A percentile compares a stretch with the other conserved stretches of the same genome.
Conservation (phyloP, 2,888 invertebrate genomes). For the Tribolium freemani region DNA sequence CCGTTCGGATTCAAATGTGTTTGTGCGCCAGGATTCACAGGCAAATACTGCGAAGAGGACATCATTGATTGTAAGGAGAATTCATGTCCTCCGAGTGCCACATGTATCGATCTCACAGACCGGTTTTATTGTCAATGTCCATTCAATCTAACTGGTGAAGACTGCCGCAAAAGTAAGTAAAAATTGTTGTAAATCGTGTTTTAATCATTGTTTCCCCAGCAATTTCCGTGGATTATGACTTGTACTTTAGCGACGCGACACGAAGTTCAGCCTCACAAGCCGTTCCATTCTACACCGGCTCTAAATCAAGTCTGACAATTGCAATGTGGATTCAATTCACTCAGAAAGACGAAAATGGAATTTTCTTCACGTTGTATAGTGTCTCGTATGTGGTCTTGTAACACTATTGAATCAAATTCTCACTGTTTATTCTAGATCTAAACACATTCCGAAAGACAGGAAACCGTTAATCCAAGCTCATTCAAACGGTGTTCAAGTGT, state of each 20-base stretch:
- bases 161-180: constrained; percentile 91
- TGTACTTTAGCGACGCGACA: constrained; percentile 93
- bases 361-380: constrained; percentile 93
- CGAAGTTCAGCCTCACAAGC: constrained; percentile 93
- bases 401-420: background rate
- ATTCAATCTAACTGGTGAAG: constrained; percentile 95
- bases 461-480: constrained; percentile 91
- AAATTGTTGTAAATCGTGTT: constrained; percentile 50
- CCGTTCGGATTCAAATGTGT: constrained; percentile 88
- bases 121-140: constrained; percentile 97
- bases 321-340: constrained; percentile 98
- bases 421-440: constrained; percentile 73
- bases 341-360: constrained; percentile 91
- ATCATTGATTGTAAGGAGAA: constrained; percentile 93
- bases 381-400: constrained; percentile 76
- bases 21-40: constrained; percentile 84
- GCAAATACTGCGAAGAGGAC: constrained; percentile 90
- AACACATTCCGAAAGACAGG: constrained; percentile 83
- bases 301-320: constrained; percentile 85
- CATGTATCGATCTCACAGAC: constrained; percentile 91
- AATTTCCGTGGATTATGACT: constrained; percentile 98
- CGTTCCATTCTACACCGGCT: constrained; percentile 88
- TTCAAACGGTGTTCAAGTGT: constrained; percentile 93
- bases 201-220: constrained; percentile 71
- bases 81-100: constrained; percentile 94